Conservation (phyloP, 2,113 vertebrate species). For the Columba livia region DNA sequence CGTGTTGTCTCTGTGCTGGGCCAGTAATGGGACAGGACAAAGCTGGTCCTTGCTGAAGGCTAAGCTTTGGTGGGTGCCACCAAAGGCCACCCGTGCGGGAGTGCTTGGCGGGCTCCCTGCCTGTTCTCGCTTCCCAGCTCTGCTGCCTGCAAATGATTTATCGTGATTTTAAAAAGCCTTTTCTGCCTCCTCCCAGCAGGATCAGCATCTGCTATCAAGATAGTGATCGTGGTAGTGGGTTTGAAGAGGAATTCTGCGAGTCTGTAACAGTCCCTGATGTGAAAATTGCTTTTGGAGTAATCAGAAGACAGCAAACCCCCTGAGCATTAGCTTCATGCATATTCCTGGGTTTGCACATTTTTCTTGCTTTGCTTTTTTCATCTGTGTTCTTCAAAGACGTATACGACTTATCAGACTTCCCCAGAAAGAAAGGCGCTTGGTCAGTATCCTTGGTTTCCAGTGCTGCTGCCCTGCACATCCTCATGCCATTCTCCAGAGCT, state of each 20-base stretch:
- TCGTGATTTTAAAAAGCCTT: not conserved
- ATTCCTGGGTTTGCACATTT: not conserved
- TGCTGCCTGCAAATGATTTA: not conserved
- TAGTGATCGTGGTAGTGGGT: fast-evolving
- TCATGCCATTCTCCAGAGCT: fast-evolving
- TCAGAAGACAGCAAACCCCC: not conserved
- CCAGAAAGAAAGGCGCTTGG: not conserved
- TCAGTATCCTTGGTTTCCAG: not conserved
- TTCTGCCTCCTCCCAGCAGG: not conserved
- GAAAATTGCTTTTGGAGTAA: conserved; percentile 37
- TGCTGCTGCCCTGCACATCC: not conserved
- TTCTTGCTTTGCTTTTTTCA: not conserved
- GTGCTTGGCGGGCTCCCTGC: not conserved
- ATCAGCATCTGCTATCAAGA: not conserved
- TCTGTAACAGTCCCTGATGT: not conserved
- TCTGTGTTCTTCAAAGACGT: not conserved
- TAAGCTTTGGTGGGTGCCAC: not conserved
- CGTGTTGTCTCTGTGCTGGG: fast-evolving
- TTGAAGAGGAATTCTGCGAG: not conserved
- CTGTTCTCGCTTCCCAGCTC: not conserved
- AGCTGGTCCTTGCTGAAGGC: not conserved
- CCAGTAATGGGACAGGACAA: not conserved
- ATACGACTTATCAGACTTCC: not conserved
- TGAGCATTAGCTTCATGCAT: not conserved
- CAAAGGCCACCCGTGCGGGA: not conserved